Conservation (phyloP, 2,888 invertebrate genomes). For the Dioctria rufipes region DNA sequence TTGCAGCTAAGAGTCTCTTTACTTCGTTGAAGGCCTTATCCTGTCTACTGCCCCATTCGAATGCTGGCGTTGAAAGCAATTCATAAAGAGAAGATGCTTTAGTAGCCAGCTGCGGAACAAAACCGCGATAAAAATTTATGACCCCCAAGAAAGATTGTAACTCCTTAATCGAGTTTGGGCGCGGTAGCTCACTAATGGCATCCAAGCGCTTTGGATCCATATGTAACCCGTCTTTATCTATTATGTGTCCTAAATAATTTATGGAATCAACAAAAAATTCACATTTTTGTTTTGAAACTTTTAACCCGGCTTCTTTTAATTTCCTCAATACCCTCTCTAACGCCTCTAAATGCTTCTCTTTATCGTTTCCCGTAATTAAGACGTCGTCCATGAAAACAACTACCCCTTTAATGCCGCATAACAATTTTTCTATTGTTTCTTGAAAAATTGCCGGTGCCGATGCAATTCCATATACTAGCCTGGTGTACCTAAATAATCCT, state of each 20-base stretch:
- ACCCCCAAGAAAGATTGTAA: slow-evolving; percentile 64
- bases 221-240: neutral
- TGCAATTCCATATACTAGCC: slow-evolving; percentile 66
- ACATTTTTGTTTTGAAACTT: slow-evolving; percentile 60
- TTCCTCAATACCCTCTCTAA: slow-evolving; percentile 61
- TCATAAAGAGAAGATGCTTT: slow-evolving; percentile 64
- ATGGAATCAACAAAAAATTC: slow-evolving; percentile 56
- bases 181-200: neutral
- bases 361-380: slow-evolving; percentile 61
- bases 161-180: neutral
- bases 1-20: neutral
- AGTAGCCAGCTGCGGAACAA: slow-evolving; percentile 63
- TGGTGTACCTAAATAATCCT: slow-evolving; percentile 58
- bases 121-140: slow-evolving; percentile 67
- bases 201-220: neutral
- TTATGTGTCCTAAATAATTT: slow-evolving; percentile 62
- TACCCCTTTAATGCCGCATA: slow-evolving; percentile 60
- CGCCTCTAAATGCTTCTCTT: slow-evolving; percentile 46
- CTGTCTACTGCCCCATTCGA: neutral
- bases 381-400: slow-evolving; percentile 63
- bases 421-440: slow-evolving; percentile 63
- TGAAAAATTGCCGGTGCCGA: slow-evolving; percentile 68
- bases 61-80: slow-evolving; percentile 56
- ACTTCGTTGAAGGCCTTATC: neutral
- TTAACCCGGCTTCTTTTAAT: slow-evolving; percentile 58